Evolutionary conservation across 2,888 invertebrate genomes (phyloP), one percentile per base, ranked within the genome.

Genomic region (Hecatera dysodea): DNA sequence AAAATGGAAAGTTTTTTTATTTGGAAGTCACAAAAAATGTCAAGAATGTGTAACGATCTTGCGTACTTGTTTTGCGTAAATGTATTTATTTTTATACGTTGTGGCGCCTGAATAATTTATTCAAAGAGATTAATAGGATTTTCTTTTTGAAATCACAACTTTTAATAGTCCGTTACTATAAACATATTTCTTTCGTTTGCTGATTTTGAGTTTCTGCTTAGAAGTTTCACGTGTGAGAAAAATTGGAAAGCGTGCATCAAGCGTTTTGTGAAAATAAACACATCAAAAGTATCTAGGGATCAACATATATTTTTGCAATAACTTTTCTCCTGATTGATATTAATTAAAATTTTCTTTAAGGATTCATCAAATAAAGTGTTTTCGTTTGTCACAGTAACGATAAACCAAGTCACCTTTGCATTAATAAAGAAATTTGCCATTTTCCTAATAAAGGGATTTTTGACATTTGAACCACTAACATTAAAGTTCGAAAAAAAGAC

Each of bases 21-120:
- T 24, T 66, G 17, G 46, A 33, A 66, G 48, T 68, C 61, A 62
- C 71, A 65, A 53, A 72, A 76, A 33, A 64, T 55, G 53, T 46
- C 50, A 65, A 55, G 68, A 66, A 61, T 56, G n/a, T 9, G 50
- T 66, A 62, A 78, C 57, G 50, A 17, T 50, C 42, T 56, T 52
- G 44, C 46, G 74, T 70, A 77, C 56, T 71, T 61, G 56, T 63
- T 65, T 78, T 61, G 19, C 53, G 60, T 72, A 56, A 68, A 76
- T 68, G 19, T 69, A 29, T 71, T 72, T 77, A 68, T 72, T 63
- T 78, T 67, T 46, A 69, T n/a, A 53, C 5, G 5, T 15, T 39
- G 39, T 55, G 76, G 69, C 73, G 84, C 76, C 64, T 72, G 67
- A 76, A 71, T 72, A 69, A 61, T 78, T 61, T 56, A 72, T 74